These are phyloP conservation scores for Bombus polaris DNA, from an alignment of 1,140 invertebrate genomes.

Conservation along the genomic window DNA sequence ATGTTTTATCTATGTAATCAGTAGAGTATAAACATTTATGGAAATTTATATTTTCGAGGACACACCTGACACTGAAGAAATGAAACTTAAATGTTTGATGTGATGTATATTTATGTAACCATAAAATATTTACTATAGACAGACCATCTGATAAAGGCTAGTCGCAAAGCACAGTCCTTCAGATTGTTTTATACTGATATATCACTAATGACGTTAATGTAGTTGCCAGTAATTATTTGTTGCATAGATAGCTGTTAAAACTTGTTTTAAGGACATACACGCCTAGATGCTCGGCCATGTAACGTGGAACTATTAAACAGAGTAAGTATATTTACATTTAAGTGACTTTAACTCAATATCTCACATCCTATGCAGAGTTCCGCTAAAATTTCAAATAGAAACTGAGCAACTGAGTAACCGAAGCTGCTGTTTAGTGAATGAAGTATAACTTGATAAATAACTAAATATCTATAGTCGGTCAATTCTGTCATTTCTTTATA, in stretches of 20 bases:
- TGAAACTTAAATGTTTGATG: background rate
- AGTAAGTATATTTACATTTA: slow-evolving; percentile 22
- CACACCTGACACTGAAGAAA: background rate
- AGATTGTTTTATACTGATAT: background rate
- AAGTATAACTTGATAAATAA: background rate
- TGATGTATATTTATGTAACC: background rate
- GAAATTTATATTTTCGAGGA: too few species aligned
- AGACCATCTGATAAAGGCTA: background rate
- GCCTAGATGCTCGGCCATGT: background rate
- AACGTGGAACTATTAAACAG: background rate
- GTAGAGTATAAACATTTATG: too few species aligned
- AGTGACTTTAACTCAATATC: slow-evolving; percentile 28
- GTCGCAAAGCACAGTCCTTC: background rate
- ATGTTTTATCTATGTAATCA: background rate
- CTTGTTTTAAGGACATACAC: background rate
- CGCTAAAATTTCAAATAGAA: background rate
- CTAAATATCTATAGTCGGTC: background rate
- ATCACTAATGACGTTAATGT: background rate
- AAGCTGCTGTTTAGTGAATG: background rate
- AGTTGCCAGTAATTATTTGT: background rate
- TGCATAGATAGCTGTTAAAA: background rate
- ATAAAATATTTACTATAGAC: background rate
- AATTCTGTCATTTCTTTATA: background rate
- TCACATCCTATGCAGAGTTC: background rate
- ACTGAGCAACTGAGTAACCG: background rate